Evolutionary conservation across 2,888 invertebrate genomes (phyloP), one percentile per base, ranked within the genome.

Genomic region (Eulithis prunata): DNA sequence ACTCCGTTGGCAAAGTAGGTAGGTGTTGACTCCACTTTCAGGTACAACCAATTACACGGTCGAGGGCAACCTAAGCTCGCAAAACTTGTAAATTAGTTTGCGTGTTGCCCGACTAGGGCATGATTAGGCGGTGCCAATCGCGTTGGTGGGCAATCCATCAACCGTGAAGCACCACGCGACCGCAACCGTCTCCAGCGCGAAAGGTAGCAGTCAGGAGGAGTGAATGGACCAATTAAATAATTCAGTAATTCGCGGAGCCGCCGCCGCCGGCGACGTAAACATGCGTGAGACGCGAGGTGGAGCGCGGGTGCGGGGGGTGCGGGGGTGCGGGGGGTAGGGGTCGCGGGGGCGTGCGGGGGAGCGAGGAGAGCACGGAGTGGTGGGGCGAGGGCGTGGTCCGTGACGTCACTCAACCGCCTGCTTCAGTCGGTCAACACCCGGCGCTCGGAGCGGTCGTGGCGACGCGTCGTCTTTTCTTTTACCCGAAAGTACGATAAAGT

Each of bases 221-320:
- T 92, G 92, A 93, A 93, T 93, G 92, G 91, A 87, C 89, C 89
- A 91, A 92, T 91, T 92, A 90, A 91, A 93, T 93, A 90, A 91
- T 93, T 91, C 86, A 93, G 89, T 91, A 91, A 91, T 91, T 90
- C 90, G 88, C 86, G 85, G 83, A 86, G 86, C 86, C 87, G 88
- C 85, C 67, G 67, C 47, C 87, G 88, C 77, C 87, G 88, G 78
- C 90, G 90, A 90, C 90, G 92, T 93, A 93, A 93, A 93, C 92
- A 91, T 86, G 90, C 91, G 91, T 90, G 90, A 85, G 88, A 87
- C 82, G 82, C 78, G 80, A 75, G 80, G 76, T 69, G 82, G 75
- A 71, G 83, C 83, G 78, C 82, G 78, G 63, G 75, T 72, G 70
- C 64, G 65, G 71, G 81, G 78, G 82, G 78, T 64, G 75, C 72